Evolutionary conservation across 2,888 invertebrate genomes (phyloP), one percentile per base, ranked within the genome.

Genomic region (Spialia ferax): DNA sequence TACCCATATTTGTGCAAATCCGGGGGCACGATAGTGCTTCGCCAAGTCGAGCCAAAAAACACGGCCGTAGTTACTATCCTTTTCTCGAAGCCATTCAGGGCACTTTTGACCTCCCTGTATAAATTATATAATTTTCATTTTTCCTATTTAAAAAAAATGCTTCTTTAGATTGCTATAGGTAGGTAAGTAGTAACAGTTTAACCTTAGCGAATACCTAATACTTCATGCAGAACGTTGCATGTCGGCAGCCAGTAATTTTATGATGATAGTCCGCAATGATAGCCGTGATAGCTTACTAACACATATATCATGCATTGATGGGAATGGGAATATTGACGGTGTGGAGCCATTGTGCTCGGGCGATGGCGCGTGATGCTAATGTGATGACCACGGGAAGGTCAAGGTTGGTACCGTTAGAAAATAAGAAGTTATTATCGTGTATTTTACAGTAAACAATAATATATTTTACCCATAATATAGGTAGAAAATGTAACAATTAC

Each of bases 231-330:
- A 48, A 48, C 11, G 1, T 48, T 48, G 48, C 48, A 48, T 48
- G 48, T 22, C 20, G 20, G 42, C 42, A 48, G 22, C 48, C 4
- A 5, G 20, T 22, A 48, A 48, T 48, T 48, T 48, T 10, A 15
- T 15, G n/a, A 7, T 42, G 42, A 15, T 42, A 42, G 42, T 15
- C 42, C 42, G 42, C 15, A 2, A 22, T 48, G 48, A 48, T 20
- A 11, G 48, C 48, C 20, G 3, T 11, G 5, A 48, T 48, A 48
- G 48, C 48, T 48, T 48, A 48, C 48, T 48, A 48, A 48, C 48
- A 48, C 48, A 48, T 50, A 50, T 50, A 50, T 50, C 50, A 50
- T 23, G 45, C 22, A 50, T 50, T 50, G 50, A 50, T 50, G 23
- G 50, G 23, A 22, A 45, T 50, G 50, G 23, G 50, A 50, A 50